Base-by-base conservation (phyloP, 2,888 invertebrate species). In the Mesorhabditis sp. region DNA sequence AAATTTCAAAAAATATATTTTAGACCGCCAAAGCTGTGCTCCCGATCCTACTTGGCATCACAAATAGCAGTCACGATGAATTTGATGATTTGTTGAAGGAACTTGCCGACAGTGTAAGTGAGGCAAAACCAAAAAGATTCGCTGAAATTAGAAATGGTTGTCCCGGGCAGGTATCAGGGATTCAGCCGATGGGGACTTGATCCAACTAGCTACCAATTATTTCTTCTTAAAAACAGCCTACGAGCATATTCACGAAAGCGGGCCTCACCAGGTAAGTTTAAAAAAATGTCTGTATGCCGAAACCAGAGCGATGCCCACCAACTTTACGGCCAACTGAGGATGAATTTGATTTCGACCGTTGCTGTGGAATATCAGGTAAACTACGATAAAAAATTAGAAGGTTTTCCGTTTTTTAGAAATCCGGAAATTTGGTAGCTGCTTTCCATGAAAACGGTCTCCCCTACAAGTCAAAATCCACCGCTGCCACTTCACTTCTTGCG, bases 271-370 rank as follows among this genome's bases (percentile, higher is more conserved):
- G 58, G 58, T 50, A 10, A 1, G n/a, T 50, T 50, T 50, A 10
- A 50, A 50, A 50, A 50, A 50, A n/a, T 13, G 0, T 50, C 2
- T n/a, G 58, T 50, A 50, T 10, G n/a, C 58, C n/a, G n/a, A n/a
- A 10, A 50, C 58, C 58, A 50, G 58, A 50, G 58, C n/a, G 58
- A 50, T 50, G 58, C 58, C n/a, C 58, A 50, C n/a, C 58, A 50
- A 50, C n/a, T 50, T 2, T 50, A 50, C n/a, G 58, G 58, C 7
- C 7, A 50, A 13, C 58, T 50, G 58, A 10, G 58, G n/a, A 13
- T n/a, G 10, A 50, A 10, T n/a, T 13, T 50, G 10, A 50, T 50
- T 50, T 50, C 58, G n/a, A n/a, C 58, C 2, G 10, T 50, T 50
- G 58, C 58, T n/a, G n/a, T 13, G 1, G 10, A 13, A 2, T 50